Evolutionary conservation across 1,140 invertebrate genomes (phyloP), one percentile per base, ranked within the genome.

Genomic region (Brachionus sp.): DNA sequence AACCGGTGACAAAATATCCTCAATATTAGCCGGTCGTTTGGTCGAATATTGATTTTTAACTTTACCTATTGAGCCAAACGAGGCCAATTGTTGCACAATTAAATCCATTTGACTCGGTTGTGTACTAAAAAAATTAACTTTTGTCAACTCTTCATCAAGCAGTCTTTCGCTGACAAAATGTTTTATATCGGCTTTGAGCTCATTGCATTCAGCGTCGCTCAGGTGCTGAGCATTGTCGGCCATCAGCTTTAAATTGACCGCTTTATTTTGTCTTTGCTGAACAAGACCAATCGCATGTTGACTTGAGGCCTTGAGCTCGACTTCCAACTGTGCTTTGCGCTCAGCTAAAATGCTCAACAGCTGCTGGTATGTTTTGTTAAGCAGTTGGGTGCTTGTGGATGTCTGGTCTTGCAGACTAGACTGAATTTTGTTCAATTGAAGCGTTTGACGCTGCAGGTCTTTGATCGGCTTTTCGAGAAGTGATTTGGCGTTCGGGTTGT

Each of bases 131-230:
- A 80, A 62, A 0, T 39, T 62, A 10, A 80, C 4, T 5, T 57
- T 66, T 2, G 50, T 9, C n/a, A 80, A 33, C 25, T 80, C 29
- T 29, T 80, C 77, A 5, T 80, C 77, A 3, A 80, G 12, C 39
- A 62, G 29, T 10, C 77, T 25, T 23, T 80, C 77, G 7, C 77
- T 44, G 19, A 80, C 77, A 62, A 80, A 80, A 19, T 66, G 50
- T 37, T 80, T 80, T 19, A 80, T 39, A 13, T 80, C 62, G 6
- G 50, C 77, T 37, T 13, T 80, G 1, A 80, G 33, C 23, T 80
- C 77, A 16, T 80, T 44, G n/a, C 53, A 39, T 50, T 80, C 35
- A 13, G 19, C 19, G 16, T 80, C 77, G 25, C 13, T 66, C 19
- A 80, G 42, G 7, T 80, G 77, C 23, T 57, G 50, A 5, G 16